A percentile compares a stretch with the other conserved stretches of the same genome.
Conservation (phyloP, 2,888 invertebrate species). For the Dynastes maya region DNA sequence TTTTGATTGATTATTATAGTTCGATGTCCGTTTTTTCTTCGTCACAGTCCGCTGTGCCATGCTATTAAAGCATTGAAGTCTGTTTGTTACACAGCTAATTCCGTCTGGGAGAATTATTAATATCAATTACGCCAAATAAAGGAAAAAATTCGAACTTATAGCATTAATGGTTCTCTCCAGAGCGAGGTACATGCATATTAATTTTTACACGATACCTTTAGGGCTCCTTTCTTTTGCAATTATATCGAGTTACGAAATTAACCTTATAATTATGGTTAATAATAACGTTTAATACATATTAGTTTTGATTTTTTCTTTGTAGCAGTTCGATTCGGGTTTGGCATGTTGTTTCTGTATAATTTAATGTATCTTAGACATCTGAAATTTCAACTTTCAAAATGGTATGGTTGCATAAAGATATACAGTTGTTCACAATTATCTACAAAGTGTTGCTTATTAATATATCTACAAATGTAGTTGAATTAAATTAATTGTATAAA, state of each 20-base stretch:
- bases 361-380: too few species aligned
- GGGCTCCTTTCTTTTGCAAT: constrained; percentile 36
- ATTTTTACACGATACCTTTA: constrained; percentile 22
- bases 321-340: neutral
- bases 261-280: constrained; percentile 28
- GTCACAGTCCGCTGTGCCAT: neutral
- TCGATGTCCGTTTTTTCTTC: constrained; percentile 25
- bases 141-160: constrained; percentile 17
- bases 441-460: too few species aligned
- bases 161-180: constrained; percentile 31
- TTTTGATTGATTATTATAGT: constrained; percentile 44
- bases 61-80: constrained; percentile 7
- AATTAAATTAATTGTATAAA: too few species aligned
- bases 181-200: constrained; percentile 14
- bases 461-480: too few species aligned
- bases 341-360: too few species aligned
- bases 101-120: constrained; percentile 11
- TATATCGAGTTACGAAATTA: constrained; percentile 32
- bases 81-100: constrained; percentile 11
- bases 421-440: too few species aligned
- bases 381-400: too few species aligned
- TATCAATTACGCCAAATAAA: constrained; percentile 41
- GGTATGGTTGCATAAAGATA: too few species aligned
- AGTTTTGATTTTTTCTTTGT: constrained; percentile 12
- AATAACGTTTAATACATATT: constrained; percentile 14